phyloP scores from a whole-genome alignment of 2,797 vertebrate species.

The Microchirus variegatus region DNA sequence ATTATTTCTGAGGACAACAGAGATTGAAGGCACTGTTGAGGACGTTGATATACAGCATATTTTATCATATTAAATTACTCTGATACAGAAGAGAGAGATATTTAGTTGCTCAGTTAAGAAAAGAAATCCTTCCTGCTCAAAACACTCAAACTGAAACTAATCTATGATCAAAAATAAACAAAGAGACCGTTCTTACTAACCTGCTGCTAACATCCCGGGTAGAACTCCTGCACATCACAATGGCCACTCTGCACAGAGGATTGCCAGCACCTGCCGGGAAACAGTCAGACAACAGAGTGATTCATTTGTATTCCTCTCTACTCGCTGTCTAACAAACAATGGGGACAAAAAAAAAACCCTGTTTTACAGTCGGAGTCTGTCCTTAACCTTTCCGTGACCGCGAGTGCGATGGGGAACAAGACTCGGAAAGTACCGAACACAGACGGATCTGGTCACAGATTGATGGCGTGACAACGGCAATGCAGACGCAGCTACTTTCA shows the following conservation, averaged over 20 bases:
- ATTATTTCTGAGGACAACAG: no score
- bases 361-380: slow-evolving; percentile 2
- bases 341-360: background rate
- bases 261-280: slow-evolving; percentile 87
- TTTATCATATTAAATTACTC: no score
- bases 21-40: no score
- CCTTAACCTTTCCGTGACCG: slow-evolving; percentile 30
- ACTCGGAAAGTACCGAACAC: background rate
- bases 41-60: no score
- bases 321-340: background rate
- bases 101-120: no score
- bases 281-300: background rate
- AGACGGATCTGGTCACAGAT: slow-evolving; percentile 16
- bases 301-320: slow-evolving; percentile 10
- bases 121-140: no score
- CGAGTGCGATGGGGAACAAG: background rate
- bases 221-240: slow-evolving; percentile 90
- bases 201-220: slow-evolving; percentile 53
- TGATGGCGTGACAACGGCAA: background rate
- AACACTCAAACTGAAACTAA: no score
- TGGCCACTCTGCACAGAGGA: slow-evolving; percentile 72
- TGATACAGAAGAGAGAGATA: no score
- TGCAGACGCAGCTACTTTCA: background rate
- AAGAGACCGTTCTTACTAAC: slow-evolving; percentile 27
- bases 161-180: no score